A percentile compares a stretch with the other conserved stretches of the same genome.
Conservation (phyloP, 2,888 invertebrate species). For the Synergus umbraculus region DNA sequence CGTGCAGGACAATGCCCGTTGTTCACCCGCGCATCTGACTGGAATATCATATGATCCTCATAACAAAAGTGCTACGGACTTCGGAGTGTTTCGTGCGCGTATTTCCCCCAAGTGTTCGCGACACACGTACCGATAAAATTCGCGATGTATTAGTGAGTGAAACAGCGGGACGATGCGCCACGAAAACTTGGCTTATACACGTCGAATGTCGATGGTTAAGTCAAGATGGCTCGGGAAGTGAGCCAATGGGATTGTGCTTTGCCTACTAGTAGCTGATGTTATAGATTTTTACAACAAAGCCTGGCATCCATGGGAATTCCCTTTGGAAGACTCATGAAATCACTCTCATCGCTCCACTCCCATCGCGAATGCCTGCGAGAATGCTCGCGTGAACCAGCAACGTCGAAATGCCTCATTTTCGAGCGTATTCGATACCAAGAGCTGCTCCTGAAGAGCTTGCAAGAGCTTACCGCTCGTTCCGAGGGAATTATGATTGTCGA, state of each 20-base stretch:
- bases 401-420: conserved; percentile 53
- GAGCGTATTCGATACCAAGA: conserved; percentile 14
- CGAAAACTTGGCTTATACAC: conserved; percentile 61
- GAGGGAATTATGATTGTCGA: conserved; percentile 38
- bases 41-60: conserved; percentile 74
- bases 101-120: conserved; percentile 32
- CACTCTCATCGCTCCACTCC: conserved; percentile 61
- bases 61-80: conserved; percentile 69
- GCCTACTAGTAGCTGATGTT: conserved; percentile 63
- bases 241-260: conserved; percentile 55
- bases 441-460: conserved; percentile 36
- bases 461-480: conserved; percentile 37
- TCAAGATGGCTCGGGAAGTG: conserved; percentile 56
- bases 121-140: conserved; percentile 28
- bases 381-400: conserved; percentile 53
- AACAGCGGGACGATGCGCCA: conserved; percentile 51
- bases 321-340: conserved; percentile 56
- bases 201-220: conserved; percentile 50
- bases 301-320: conserved; percentile 67
- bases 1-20: conserved; percentile 72
- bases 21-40: conserved; percentile 74
- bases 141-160: neutral
- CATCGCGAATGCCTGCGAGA: conserved; percentile 53
- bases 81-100: conserved; percentile 47
- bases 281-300: conserved; percentile 62